Evolutionary conservation across 2,113 vertebrate genomes (phyloP).

Genomic region (Merops nubicus): DNA sequence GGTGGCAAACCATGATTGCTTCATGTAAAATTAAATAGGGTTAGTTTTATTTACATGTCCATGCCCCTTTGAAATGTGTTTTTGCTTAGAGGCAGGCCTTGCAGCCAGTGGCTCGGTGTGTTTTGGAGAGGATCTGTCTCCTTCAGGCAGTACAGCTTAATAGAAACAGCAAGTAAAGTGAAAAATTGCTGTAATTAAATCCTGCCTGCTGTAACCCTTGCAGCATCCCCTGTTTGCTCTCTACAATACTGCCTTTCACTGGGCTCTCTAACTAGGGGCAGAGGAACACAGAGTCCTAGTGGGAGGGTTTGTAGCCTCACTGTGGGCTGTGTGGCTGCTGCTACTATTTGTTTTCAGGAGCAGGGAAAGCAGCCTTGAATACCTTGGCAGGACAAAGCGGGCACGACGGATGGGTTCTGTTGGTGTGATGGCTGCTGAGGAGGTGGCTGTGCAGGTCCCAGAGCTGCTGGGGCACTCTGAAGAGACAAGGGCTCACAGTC

Average conservation of each 20-base stretch:
- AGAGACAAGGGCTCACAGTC: background rate
- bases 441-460: rapidly evolving
- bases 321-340: background rate
- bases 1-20: background rate
- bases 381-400: background rate
- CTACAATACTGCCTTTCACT: background rate
- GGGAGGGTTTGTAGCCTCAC: background rate
- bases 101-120: background rate
- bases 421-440: no score
- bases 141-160: conserved; percentile 8
- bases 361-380: no score
- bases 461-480: rapidly evolving
- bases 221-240: background rate
- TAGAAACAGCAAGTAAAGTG: conserved; percentile 6
- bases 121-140: background rate
- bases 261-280: background rate
- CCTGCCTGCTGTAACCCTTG: background rate
- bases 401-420: no score
- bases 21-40: background rate
- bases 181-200: conserved; percentile 22
- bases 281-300: background rate
- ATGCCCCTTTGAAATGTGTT: background rate
- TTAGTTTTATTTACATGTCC: background rate
- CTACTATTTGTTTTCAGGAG: background rate
- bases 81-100: background rate